These are phyloP conservation scores for Melieria crassipennis DNA, from an alignment of 2,888 invertebrate genomes.

Conservation along the genomic window DNA sequence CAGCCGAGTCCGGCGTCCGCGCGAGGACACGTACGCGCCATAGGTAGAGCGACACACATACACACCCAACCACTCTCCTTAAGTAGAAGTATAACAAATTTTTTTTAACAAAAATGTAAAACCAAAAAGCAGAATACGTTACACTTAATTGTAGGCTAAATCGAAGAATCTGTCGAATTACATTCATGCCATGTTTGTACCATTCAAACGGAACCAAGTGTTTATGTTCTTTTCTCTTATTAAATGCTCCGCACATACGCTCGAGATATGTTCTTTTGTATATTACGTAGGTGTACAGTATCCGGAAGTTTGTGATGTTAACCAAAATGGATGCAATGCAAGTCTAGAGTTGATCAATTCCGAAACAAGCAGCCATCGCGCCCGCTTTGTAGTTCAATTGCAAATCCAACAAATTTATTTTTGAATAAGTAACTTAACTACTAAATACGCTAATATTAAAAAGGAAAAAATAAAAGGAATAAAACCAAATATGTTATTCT, in stretches of 20 bases:
- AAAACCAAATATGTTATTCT: too few relatives aligned
- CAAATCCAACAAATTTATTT: too few relatives aligned
- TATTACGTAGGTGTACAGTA: too few relatives aligned
- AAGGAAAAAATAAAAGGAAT: too few relatives aligned
- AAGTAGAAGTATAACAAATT: not conserved
- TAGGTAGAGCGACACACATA: slow-evolving; percentile 39
- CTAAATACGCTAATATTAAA: too few relatives aligned
- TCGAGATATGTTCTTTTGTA: too few relatives aligned
- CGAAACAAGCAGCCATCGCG: too few relatives aligned
- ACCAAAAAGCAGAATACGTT: not conserved
- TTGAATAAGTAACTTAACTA: too few relatives aligned
- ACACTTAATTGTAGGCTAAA: slow-evolving; percentile 20
- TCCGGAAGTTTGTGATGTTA: too few relatives aligned
- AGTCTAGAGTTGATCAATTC: too few relatives aligned
- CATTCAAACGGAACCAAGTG: not conserved
- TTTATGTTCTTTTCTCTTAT: slow-evolving; percentile 4
- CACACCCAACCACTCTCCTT: not conserved
- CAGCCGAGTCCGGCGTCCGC: slow-evolving; percentile 46
- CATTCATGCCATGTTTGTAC: slow-evolving; percentile 24
- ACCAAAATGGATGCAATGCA: too few relatives aligned
- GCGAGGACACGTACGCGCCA: slow-evolving; percentile 53
- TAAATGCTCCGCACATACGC: not conserved
- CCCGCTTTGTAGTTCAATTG: too few relatives aligned
- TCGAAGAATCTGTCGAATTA: not conserved
- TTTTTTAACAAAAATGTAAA: slow-evolving; percentile 9